Conservation (phyloP, 2,797 vertebrate genomes). For the Chrosomus eos region DNA sequence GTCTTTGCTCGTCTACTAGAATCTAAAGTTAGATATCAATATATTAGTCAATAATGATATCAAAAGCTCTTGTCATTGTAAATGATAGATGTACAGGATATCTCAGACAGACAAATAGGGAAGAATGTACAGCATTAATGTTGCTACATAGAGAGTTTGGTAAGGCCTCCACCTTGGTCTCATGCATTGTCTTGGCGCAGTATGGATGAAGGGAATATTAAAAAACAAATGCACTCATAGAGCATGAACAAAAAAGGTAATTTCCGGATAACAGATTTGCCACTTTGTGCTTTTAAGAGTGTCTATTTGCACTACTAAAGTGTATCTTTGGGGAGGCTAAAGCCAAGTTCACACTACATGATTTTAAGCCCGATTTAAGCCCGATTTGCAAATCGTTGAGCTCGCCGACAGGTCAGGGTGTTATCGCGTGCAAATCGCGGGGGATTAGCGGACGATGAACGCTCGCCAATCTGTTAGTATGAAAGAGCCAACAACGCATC, state of each 20-base stretch:
- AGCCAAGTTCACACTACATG: too few relatives aligned
- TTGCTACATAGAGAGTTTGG: conserved; percentile 66
- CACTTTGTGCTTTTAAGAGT: conserved; percentile 53
- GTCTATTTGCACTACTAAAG: conserved; percentile 18
- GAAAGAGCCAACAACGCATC: too few relatives aligned
- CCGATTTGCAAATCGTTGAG: too few relatives aligned
- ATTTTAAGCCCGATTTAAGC: too few relatives aligned
- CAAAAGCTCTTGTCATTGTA: conserved; percentile 65
- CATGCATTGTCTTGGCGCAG: conserved; percentile 82
- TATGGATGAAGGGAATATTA: conserved; percentile 70
- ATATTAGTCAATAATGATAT: conserved; percentile 68
- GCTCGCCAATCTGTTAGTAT: too few relatives aligned
- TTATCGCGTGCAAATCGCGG: too few relatives aligned
- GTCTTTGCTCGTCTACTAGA: conserved; percentile 66
- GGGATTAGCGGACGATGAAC: too few relatives aligned
- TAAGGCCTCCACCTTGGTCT: conserved; percentile 82
- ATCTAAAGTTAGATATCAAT: conserved; percentile 71
- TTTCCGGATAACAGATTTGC: conserved; percentile 34
- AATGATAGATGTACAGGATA: conserved; percentile 69
- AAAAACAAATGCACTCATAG: conserved; percentile 40
- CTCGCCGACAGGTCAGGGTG: too few relatives aligned
- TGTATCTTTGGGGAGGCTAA: conserved; percentile 47
- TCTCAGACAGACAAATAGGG: conserved; percentile 34
- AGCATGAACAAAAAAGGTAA: neutral
- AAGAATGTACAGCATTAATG: conserved; percentile 32